A percentile compares a stretch with the other conserved stretches of the same genome.
Evolutionary conservation across 1,140 invertebrate genomes (phyloP).

Genomic region (Caenorhabditis inopinata): DNA sequence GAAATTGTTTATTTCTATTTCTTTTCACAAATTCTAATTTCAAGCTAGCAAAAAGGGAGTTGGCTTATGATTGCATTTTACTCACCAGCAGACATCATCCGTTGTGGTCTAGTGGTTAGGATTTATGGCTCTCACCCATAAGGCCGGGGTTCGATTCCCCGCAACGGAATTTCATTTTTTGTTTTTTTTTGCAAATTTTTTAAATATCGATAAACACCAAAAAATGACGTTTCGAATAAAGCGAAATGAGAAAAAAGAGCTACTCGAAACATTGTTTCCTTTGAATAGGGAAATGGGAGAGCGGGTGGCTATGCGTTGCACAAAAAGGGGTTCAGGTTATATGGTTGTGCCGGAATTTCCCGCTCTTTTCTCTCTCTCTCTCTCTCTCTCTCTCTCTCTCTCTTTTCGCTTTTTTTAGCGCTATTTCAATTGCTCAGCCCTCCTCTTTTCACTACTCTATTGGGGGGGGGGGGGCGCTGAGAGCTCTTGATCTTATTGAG

Average conservation of each 20-base stretch:
- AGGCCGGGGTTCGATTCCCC: slow-evolving; percentile 81
- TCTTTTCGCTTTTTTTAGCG: no score
- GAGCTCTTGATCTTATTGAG: slow-evolving; percentile 11
- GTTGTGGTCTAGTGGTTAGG: slow-evolving; percentile 71
- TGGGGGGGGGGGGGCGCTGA: not conserved
- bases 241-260: not conserved
- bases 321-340: slow-evolving; percentile 23
- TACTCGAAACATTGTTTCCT: no score
- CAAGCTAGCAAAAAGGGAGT: no score
- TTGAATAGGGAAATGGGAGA: no score
- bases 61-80: no score
- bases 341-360: not conserved
- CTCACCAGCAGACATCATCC: not conserved
- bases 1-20: no score
- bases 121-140: slow-evolving; percentile 80
- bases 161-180: slow-evolving; percentile 68
- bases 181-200: not conserved
- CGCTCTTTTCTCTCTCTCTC: no score
- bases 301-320: not conserved
- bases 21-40: no score
- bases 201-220: not conserved
- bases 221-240: not conserved
- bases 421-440: not conserved
- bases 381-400: no score
- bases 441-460: not conserved